Conservation (phyloP, 2,888 invertebrate genomes). For the Diloba caeruleocephala region DNA sequence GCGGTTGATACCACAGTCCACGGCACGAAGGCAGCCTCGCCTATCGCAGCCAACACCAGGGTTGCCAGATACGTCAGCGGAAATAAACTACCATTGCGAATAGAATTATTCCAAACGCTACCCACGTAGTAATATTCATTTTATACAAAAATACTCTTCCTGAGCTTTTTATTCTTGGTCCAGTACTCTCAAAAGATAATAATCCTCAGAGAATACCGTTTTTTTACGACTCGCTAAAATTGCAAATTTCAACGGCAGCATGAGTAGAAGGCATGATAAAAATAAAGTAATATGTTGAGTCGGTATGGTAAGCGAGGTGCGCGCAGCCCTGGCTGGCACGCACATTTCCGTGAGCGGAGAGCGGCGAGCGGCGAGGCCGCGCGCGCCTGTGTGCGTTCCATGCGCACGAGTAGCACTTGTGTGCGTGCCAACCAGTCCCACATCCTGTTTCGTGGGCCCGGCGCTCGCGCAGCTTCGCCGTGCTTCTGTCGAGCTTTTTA, state of each 20-base stretch:
- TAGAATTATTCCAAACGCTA: constrained; percentile 5
- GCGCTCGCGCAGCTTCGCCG: constrained; percentile 79
- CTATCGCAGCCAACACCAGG: constrained; percentile 38
- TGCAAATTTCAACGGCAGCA: constrained; percentile 46
- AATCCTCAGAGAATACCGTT: constrained; percentile 26
- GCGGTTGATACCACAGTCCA: constrained; percentile 22
- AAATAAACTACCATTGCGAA: constrained; percentile 1
- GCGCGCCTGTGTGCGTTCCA: constrained; percentile 69
- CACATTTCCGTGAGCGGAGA: constrained; percentile 86
- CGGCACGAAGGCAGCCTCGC: constrained; percentile 46
- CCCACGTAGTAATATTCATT: constrained; percentile 1
- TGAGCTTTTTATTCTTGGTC: constrained; percentile 16
- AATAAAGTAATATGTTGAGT: constrained; percentile 52
- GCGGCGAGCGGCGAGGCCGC: constrained; percentile 82
- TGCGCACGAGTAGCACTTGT: constrained; percentile 58
- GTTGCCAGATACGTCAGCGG: constrained; percentile 25
- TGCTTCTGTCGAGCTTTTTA: constrained; percentile 86
- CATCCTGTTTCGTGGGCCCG: constrained; percentile 88
- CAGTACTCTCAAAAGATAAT: constrained; percentile 27
- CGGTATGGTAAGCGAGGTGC: constrained; percentile 36
- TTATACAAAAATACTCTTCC: not conserved
- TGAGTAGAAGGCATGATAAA: constrained; percentile 49
- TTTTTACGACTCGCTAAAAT: constrained; percentile 48
- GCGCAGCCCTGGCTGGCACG: constrained; percentile 76
- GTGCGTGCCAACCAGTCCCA: constrained; percentile 87